These are phyloP conservation scores for Centruroides vittatus DNA, from an alignment of 1,140 invertebrate species.

Conservation along the genomic window DNA sequence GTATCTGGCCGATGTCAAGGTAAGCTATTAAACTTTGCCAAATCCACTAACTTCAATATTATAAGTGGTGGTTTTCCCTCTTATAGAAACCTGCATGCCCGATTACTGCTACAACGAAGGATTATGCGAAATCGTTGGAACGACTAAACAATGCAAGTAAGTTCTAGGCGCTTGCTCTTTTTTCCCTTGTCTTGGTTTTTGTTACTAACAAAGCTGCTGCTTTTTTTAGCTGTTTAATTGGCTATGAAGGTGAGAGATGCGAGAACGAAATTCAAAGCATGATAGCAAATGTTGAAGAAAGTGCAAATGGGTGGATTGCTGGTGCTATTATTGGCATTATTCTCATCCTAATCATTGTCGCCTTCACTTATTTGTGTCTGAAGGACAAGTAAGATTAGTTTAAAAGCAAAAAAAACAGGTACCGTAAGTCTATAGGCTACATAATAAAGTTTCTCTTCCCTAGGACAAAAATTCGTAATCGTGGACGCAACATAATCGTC, in stretches of 20 bases:
- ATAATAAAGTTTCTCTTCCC: too few relatives aligned
- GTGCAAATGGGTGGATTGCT: too few relatives aligned
- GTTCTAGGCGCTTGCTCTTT: conserved; percentile 28
- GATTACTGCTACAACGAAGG: conserved; percentile 22
- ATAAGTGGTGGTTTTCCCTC: background rate
- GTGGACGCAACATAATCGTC: too few relatives aligned
- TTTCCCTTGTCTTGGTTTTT: conserved; percentile 25
- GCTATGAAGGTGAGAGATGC: conserved; percentile 18
- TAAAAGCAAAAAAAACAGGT: too few relatives aligned
- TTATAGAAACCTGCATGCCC: background rate
- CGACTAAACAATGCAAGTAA: background rate
- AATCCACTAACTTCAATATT: too few relatives aligned
- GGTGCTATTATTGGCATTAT: too few relatives aligned
- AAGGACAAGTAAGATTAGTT: too few relatives aligned
- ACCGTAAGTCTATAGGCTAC: too few relatives aligned
- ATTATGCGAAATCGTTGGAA: background rate
- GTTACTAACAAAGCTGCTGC: conserved; percentile 27
- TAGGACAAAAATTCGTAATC: too few relatives aligned
- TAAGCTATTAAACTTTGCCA: background rate
- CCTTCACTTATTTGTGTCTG: too few relatives aligned
- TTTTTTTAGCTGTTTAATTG: conserved; percentile 49
- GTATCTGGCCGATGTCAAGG: background rate
- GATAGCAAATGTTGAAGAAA: too few relatives aligned
- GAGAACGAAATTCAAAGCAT: background rate
- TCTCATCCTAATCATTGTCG: too few relatives aligned